Conservation (phyloP, 1,140 invertebrate genomes). For the Neoseiulus cucumeris region DNA sequence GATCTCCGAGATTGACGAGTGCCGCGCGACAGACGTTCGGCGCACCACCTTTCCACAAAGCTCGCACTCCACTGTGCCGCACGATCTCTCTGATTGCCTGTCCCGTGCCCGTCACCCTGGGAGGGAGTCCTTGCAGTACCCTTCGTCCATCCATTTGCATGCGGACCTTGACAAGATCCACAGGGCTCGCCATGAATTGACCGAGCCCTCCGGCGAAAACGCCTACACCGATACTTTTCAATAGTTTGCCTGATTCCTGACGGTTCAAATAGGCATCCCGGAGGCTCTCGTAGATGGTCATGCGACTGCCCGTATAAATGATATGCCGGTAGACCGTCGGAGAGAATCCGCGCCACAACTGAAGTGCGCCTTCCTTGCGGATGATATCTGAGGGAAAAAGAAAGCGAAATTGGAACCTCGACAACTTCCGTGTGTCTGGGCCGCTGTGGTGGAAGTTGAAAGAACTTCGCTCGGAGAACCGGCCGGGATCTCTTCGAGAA, state of each 20-base stretch:
- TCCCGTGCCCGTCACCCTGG: constrained; percentile 45
- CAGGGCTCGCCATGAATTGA: constrained; percentile 67
- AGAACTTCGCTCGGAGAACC: too few species aligned
- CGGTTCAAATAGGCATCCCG: constrained; percentile 22
- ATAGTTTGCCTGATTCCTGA: not conserved
- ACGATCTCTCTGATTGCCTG: constrained; percentile 58
- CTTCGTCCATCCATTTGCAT: constrained; percentile 75
- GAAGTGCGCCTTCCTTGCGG: constrained; percentile 42
- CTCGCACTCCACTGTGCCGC: constrained; percentile 46
- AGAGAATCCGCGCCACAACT: constrained; percentile 64
- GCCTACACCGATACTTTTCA: constrained; percentile 31
- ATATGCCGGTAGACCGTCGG: constrained; percentile 69
- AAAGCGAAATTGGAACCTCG: not conserved
- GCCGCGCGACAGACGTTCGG: constrained; percentile 67
- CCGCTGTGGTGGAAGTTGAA: too few species aligned
- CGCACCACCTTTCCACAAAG: constrained; percentile 70
- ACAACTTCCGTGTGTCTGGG: too few species aligned
- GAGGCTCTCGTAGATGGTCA: constrained; percentile 34
- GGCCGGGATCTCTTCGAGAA: too few species aligned
- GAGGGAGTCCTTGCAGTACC: constrained; percentile 49
- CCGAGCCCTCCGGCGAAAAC: constrained; percentile 54
- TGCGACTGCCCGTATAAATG: constrained; percentile 36
- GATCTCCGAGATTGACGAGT: constrained; percentile 46
- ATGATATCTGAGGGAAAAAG: constrained; percentile 22
- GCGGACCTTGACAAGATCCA: constrained; percentile 78